A percentile compares a stretch with the other conserved stretches of the same genome.
Evolutionary conservation across 1,140 invertebrate genomes (phyloP).

Genomic region (Drosophila virilis): DNA sequence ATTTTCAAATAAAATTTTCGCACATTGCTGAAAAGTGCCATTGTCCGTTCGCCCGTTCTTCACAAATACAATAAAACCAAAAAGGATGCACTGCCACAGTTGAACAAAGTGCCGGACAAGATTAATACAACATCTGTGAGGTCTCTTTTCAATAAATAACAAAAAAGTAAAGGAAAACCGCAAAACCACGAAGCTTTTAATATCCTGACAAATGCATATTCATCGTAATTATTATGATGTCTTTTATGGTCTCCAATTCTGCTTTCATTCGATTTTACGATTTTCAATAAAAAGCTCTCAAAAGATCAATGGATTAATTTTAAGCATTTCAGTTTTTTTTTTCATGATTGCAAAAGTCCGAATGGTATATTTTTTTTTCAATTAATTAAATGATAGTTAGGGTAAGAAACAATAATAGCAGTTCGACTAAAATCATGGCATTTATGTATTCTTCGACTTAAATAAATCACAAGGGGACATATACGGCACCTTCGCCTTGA

Average conservation of each 20-base stretch:
- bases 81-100: conserved; percentile 6
- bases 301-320: neutral
- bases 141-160: conserved; percentile 39
- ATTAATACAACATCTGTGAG: conserved; percentile 22
- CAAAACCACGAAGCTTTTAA: conserved; percentile 10
- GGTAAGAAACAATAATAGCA: no score
- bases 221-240: neutral
- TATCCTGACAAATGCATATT: conserved; percentile 7
- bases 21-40: conserved; percentile 56
- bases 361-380: no score
- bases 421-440: no score
- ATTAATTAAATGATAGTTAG: no score
- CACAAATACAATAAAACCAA: conserved; percentile 49
- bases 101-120: conserved; percentile 22
- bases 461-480: no score
- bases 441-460: no score
- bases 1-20: conserved; percentile 68
- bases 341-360: no score
- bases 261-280: neutral
- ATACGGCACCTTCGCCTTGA: no score
- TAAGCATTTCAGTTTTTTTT: neutral
- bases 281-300: neutral
- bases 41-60: conserved; percentile 25
- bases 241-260: neutral
- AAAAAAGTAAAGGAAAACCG: neutral